Percentiles rank a stretch among this genome's conserved stretches.
These are phyloP conservation scores for Delphinapterus leucas DNA, from an alignment of 2,113 vertebrate genomes.

Conservation along the genomic window DNA sequence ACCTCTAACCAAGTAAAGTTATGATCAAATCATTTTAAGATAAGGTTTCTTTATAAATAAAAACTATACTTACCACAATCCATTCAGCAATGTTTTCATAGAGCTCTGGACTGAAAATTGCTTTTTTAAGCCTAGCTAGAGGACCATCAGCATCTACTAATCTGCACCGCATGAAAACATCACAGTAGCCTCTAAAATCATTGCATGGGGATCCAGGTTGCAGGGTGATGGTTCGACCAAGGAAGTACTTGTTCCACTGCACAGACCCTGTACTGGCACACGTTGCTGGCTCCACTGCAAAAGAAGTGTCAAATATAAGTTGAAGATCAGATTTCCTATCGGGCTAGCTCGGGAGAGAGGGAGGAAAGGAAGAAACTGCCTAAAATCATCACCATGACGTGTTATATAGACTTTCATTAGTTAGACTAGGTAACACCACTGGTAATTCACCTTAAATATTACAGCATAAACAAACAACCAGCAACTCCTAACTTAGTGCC, in stretches of 20 bases:
- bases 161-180: conserved; percentile 96
- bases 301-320: conserved; percentile 22
- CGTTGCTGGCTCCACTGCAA: conserved; percentile 85
- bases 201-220: conserved; percentile 98
- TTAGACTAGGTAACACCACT: neutral
- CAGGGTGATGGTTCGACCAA: conserved; percentile 86
- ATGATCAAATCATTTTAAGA: conserved; percentile 29
- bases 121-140: conserved; percentile 96
- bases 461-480: conserved; percentile 11
- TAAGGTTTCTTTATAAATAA: conserved; percentile 28
- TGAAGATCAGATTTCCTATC: neutral
- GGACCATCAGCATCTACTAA: conserved; percentile 97
- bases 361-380: neutral
- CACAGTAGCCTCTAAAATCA: conserved; percentile 98
- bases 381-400: neutral
- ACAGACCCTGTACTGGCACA: conserved; percentile 93
- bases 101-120: conserved; percentile 95
- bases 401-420: neutral
- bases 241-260: conserved; percentile 85
- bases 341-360: neutral
- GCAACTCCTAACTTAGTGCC: neutral
- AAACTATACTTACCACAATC: conserved; percentile 92
- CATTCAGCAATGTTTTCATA: conserved; percentile 98
- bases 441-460: neutral
- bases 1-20: conserved; percentile 36